These are phyloP conservation scores for Lophius americanus DNA, from an alignment of 2,797 vertebrate genomes.

Conservation along the genomic window DNA sequence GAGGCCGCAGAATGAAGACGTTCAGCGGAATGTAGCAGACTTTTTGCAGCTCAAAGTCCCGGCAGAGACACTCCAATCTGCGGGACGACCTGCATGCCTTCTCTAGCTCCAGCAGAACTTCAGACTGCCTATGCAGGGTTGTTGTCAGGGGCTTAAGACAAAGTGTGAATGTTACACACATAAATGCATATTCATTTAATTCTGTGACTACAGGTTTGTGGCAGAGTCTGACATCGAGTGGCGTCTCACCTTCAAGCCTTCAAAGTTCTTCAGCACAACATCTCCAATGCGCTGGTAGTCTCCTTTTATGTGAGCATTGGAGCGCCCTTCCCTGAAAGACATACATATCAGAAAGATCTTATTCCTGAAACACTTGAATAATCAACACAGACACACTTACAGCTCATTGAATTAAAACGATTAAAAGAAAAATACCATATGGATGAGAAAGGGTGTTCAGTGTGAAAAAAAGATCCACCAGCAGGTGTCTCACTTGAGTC, in stretches of 20 bases:
- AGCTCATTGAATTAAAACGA: conserved; percentile 8
- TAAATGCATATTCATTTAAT: background rate
- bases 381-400: conserved; percentile 8
- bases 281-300: conserved; percentile 97
- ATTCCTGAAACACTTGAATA: background rate
- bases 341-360: conserved; percentile 16
- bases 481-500: conserved; percentile 74
- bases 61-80: conserved; percentile 87
- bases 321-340: conserved; percentile 91
- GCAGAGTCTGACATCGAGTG: background rate
- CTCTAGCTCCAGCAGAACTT: conserved; percentile 90
- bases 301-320: conserved; percentile 93
- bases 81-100: conserved; percentile 85
- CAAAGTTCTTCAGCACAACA: conserved; percentile 93
- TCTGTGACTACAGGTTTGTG: background rate
- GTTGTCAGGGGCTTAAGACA: conserved; percentile 83
- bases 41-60: conserved; percentile 97
- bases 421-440: conserved; percentile 1
- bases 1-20: conserved; percentile 93
- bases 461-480: conserved; percentile 38
- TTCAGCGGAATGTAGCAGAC: conserved; percentile 97
- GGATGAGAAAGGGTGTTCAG: background rate
- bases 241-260: conserved; percentile 89
- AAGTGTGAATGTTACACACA: background rate
- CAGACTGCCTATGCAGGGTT: conserved; percentile 90